A percentile compares a stretch with the other conserved stretches of the same genome.
Conservation (phyloP, 92 coral and sea anemone species). For the Phenganax stokvisi region DNA sequence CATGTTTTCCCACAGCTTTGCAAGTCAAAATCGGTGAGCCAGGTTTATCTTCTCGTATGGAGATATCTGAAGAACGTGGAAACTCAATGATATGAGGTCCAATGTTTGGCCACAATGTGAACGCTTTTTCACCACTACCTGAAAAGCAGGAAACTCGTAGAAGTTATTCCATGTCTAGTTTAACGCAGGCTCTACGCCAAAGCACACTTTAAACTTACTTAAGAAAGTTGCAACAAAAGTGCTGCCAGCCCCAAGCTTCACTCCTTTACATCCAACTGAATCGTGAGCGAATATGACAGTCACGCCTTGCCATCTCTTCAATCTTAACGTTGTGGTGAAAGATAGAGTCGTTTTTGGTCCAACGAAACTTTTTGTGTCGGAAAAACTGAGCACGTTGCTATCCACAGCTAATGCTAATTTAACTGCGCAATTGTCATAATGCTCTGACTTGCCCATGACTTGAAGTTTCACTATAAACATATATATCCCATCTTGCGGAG, state of each 20-base stretch:
- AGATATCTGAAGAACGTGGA: not conserved
- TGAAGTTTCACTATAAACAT: conserved; percentile 19
- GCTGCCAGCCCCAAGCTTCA: conserved; percentile 19
- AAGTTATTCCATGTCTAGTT: not conserved
- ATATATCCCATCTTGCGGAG: not conserved
- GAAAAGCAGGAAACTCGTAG: not conserved
- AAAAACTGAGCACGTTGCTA: not conserved
- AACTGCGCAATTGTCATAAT: not conserved
- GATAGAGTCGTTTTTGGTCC: conserved; percentile 1
- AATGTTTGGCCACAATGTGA: conserved; percentile 10
- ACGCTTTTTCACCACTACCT: conserved; percentile 10
- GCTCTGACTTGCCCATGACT: not conserved
- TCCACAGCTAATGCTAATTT: conserved; percentile 10
- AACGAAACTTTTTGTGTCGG: not conserved
- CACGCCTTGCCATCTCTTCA: conserved; percentile 14
- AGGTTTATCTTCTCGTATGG: conserved; percentile 9
- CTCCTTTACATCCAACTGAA: not conserved
- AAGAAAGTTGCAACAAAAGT: conserved; percentile 1
- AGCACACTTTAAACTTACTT: not conserved
- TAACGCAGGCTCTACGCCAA: not conserved
- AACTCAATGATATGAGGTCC: conserved; percentile 24
- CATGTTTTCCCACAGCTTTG: conserved; percentile 19
- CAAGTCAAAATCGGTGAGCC: not conserved
- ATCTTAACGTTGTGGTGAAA: not conserved
- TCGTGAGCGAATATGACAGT: conserved; percentile 2